Percentiles rank a stretch among this genome's conserved stretches.
These are phyloP conservation scores for Leptopilina clavipes DNA, from an alignment of 1,140 invertebrate genomes.

Conservation along the genomic window DNA sequence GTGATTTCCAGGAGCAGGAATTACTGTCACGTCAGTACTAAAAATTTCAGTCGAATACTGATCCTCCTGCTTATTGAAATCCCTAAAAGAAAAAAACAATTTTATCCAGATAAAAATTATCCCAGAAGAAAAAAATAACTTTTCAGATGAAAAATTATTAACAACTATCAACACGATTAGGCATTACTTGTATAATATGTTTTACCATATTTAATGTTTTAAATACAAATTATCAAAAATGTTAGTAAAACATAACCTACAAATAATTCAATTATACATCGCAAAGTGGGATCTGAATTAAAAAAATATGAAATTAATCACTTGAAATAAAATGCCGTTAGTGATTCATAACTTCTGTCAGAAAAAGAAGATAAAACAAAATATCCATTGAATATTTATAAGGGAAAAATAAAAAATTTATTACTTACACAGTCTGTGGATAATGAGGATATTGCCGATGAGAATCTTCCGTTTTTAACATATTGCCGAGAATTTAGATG, in stretches of 20 bases:
- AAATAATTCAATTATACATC: constrained; percentile 11
- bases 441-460: constrained; percentile 53
- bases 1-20: constrained; percentile 81
- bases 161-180: no score
- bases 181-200: no score
- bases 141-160: background rate
- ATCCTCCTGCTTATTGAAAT: constrained; percentile 82
- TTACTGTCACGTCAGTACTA: constrained; percentile 82
- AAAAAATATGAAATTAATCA: background rate
- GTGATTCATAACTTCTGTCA: background rate
- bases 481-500: constrained; percentile 45
- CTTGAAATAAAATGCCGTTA: background rate
- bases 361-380: background rate
- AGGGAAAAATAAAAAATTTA: background rate
- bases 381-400: background rate
- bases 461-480: constrained; percentile 65
- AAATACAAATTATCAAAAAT: background rate
- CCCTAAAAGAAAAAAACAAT: constrained; percentile 72
- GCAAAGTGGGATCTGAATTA: background rate
- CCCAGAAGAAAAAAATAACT: background rate
- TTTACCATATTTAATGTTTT: constrained; percentile 2
- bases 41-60: constrained; percentile 81
- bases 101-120: background rate
- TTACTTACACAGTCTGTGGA: constrained; percentile 66
- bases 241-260: constrained; percentile 17